A percentile compares a stretch with the other conserved stretches of the same genome.
phyloP scores from a whole-genome alignment of 1,140 invertebrate species.

The Colletes gigas region DNA sequence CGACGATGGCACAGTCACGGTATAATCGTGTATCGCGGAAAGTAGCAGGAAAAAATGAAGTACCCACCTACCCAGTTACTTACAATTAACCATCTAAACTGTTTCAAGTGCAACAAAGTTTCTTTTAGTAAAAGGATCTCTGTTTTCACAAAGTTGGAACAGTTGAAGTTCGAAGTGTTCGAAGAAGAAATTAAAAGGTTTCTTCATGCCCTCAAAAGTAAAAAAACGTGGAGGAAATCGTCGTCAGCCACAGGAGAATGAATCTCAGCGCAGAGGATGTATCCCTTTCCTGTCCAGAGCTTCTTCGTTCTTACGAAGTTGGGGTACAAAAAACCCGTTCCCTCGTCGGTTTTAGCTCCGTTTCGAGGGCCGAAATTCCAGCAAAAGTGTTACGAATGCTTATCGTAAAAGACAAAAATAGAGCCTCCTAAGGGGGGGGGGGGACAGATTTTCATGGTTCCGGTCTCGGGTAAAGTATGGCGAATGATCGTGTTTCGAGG shows the following conservation, averaged over 20 bases:
- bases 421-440: background rate
- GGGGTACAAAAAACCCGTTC: background rate
- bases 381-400: conserved; percentile 22
- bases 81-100: too few species aligned
- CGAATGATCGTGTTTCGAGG: background rate
- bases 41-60: background rate
- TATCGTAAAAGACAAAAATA: conserved; percentile 25
- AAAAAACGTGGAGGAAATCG: too few species aligned
- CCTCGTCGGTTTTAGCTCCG: background rate
- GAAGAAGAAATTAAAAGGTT: too few species aligned
- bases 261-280: background rate
- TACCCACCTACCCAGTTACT: too few species aligned
- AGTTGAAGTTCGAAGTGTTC: too few species aligned
- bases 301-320: background rate
- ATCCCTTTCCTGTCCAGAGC: background rate
- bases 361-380: background rate
- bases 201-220: too few species aligned
- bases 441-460: conserved; percentile 20
- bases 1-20: background rate
- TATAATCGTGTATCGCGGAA: background rate
- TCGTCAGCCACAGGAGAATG: too few species aligned
- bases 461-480: background rate
- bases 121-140: too few species aligned
- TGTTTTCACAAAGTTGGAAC: too few species aligned
- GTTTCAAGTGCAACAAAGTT: too few species aligned